Base-by-base conservation (phyloP, 2,888 invertebrate genomes). In the Drosophila limbata region DNA sequence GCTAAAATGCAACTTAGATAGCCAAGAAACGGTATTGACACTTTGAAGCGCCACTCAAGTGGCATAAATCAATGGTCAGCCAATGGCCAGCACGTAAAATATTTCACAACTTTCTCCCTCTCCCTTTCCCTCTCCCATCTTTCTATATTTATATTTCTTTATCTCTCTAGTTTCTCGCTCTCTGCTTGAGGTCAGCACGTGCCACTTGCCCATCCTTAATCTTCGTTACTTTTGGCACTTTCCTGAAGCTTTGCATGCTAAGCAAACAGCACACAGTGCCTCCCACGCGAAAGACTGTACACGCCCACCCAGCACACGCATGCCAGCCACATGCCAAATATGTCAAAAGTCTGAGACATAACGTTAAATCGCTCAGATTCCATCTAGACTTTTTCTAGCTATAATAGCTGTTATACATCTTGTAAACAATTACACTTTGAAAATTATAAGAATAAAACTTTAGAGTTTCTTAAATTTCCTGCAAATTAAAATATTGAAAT, bases 201-300 rank as follows among this genome's bases (percentile, higher is more conserved):
- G 85, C 82, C 70, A 78, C 70, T 87, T 51, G 79, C 71, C 79
- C 89, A 70, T 87, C 79, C 85, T 88, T 90, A 88, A 88, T 88
- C 87, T 88, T 88, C 90, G 87, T 88, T 90, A 80, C 84, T 77
- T 88, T 88, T 90, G 90, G 90, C 90, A 89, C 82, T 84, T 86
- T 82, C 70, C 80, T 71, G 76, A 79, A 79, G 82, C 87, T 84
- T 87, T 81, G 85, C 88, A 84, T 89, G 89, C 77, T 73, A 77
- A 79, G 80, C 80, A 87, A 89, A 79, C 82, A 65, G 53, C 73
- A 66, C n/a, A 59, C 59, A 57, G 15, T 31, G 47, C 28, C 62
- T 44, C 61, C 44, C 28, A 45, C 45, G 19, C 28, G 51, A 53
- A 40, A 53, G 11, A 9, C 17, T 15, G 45, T 19, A 4, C 33